A percentile compares a stretch with the other conserved stretches of the same genome.
Conservation (phyloP, 2,888 invertebrate species). For the Harpalus rubripes region DNA sequence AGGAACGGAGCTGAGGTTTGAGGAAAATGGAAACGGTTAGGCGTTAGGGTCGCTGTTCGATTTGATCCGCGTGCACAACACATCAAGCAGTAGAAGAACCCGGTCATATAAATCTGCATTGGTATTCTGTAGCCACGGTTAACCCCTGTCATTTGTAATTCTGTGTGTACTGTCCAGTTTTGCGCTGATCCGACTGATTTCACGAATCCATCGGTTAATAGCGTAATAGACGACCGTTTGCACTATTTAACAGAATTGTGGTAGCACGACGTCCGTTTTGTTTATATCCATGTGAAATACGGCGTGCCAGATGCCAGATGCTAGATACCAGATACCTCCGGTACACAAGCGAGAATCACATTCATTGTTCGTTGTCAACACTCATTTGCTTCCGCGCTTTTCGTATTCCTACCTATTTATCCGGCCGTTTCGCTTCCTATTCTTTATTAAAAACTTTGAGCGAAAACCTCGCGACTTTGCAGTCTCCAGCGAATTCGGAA, state of each 20-base stretch:
- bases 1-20: not conserved
- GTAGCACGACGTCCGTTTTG: constrained; percentile 55
- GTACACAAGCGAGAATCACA: constrained; percentile 8
- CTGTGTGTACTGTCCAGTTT: constrained; percentile 64
- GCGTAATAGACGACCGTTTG: constrained; percentile 64
- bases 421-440: constrained; percentile 52
- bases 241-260: constrained; percentile 64
- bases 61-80: constrained; percentile 42
- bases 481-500: constrained; percentile 58
- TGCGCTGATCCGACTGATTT: constrained; percentile 64
- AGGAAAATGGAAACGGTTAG: constrained; percentile 22
- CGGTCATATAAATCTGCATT: constrained; percentile 62
- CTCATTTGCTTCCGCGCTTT: constrained; percentile 47
- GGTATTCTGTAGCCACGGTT: constrained; percentile 60
- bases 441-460: constrained; percentile 64
- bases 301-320: not conserved
- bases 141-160: constrained; percentile 65
- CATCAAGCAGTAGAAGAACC: constrained; percentile 57
- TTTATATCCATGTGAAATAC: constrained; percentile 43
- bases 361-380: constrained; percentile 51
- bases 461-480: constrained; percentile 37
- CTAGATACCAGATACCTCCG: constrained; percentile 4
- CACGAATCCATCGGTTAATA: constrained; percentile 57
- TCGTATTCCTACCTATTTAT: constrained; percentile 62
- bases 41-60: constrained; percentile 26